phyloP scores from a whole-genome alignment of 2,888 invertebrate genomes.

The Callosobruchus maculatus region DNA sequence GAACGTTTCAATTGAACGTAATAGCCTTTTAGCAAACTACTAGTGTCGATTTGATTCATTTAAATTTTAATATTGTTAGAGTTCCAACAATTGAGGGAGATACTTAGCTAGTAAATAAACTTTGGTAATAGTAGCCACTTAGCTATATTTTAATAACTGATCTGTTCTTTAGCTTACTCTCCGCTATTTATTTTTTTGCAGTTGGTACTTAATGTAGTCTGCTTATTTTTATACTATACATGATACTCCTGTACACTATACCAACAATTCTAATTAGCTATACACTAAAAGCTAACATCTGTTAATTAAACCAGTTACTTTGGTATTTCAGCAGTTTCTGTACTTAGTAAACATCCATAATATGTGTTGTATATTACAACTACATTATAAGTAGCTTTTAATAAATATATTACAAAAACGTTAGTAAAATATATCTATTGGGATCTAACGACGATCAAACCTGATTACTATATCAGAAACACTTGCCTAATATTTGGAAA shows the following conservation, averaged over 20 bases:
- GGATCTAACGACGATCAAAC: too few species aligned
- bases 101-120: neutral
- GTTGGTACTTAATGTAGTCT: neutral
- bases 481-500: neutral
- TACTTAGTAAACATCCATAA: neutral
- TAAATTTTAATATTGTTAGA: too few species aligned
- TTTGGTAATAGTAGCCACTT: neutral
- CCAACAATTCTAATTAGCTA: neutral
- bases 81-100: neutral
- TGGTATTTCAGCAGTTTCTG: neutral
- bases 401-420: too few species aligned
- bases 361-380: too few species aligned
- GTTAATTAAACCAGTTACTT: neutral
- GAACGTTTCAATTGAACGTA: too few species aligned
- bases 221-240: neutral
- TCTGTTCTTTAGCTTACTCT: neutral
- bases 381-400: too few species aligned
- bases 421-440: too few species aligned
- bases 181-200: neutral
- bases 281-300: neutral
- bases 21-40: too few species aligned
- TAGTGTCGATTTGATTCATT: too few species aligned
- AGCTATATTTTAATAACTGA: neutral
- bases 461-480: too few species aligned
- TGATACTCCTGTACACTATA: neutral